A percentile compares a stretch with the other conserved stretches of the same genome.
Conservation (phyloP, 2,797 vertebrate species). For the Gallinago solitaria region DNA sequence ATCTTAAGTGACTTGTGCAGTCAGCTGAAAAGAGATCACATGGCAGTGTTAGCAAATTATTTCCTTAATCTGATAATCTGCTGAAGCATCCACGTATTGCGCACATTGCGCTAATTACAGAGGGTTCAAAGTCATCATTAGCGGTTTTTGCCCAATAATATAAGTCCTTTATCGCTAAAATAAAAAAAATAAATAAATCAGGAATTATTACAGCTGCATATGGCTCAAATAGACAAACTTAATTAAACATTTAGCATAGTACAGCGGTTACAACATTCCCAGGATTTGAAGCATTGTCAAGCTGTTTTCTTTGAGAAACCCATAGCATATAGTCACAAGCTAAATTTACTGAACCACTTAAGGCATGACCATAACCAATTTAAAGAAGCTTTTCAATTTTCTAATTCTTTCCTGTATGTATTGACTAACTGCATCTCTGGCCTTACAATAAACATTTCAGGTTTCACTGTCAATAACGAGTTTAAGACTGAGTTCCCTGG, state of each 20-base stretch:
- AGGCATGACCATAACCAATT: constrained; percentile 1
- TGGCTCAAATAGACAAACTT: constrained; percentile 23
- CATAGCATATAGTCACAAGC: not conserved
- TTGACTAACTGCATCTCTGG: not conserved
- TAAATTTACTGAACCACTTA: constrained; percentile 20
- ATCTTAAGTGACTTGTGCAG: constrained; percentile 62
- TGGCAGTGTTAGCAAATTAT: constrained; percentile 45
- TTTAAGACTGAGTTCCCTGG: not conserved
- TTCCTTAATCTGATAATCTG: constrained; percentile 66
- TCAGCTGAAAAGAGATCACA: constrained; percentile 66
- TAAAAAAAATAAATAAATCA: not conserved
- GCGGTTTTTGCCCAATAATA: not conserved
- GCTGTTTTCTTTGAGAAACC: constrained; percentile 25
- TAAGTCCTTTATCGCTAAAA: not conserved
- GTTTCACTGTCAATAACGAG: not conserved
- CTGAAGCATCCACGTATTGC: constrained; percentile 1
- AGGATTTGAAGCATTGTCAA: not conserved
- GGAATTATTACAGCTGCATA: constrained; percentile 11
- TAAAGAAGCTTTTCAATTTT: not conserved
- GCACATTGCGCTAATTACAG: constrained; percentile 17
- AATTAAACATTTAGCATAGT: constrained; percentile 33
- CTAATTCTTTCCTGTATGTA: not conserved
- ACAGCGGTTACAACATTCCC: not conserved
- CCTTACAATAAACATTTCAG: not conserved
- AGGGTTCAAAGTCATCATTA: constrained; percentile 13